A percentile compares a stretch with the other conserved stretches of the same genome.
Conservation (phyloP, 2,888 invertebrate genomes). For the Epirrhoe alternata region DNA sequence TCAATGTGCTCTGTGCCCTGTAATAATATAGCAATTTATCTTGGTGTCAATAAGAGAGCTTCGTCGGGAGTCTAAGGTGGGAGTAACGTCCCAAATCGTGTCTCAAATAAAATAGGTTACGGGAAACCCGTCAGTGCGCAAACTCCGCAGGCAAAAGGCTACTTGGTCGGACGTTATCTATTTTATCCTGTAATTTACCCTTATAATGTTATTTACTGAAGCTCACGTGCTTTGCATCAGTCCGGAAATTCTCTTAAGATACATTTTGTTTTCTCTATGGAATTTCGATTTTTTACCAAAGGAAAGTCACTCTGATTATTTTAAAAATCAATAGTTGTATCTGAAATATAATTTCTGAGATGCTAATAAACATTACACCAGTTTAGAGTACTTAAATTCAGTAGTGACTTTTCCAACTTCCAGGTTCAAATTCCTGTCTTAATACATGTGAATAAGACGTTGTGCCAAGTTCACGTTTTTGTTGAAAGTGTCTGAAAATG, state of each 20-base stretch:
- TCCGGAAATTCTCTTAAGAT: constrained; percentile 1
- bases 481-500: too few relatives aligned
- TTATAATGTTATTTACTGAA: constrained; percentile 41
- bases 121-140: constrained; percentile 58
- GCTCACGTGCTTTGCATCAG: constrained; percentile 35
- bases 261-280: background rate
- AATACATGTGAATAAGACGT: background rate
- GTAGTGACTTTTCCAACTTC: background rate
- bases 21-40: constrained; percentile 22
- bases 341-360: background rate
- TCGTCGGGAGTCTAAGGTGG: constrained; percentile 35
- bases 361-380: background rate
- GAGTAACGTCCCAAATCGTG: constrained; percentile 52
- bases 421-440: background rate
- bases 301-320: background rate
- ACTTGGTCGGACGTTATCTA: constrained; percentile 49
- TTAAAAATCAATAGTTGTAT: background rate
- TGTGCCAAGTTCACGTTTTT: background rate
- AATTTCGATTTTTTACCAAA: background rate
- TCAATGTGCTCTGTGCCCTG: background rate
- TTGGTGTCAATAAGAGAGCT: constrained; percentile 51
- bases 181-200: constrained; percentile 43
- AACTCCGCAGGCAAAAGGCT: constrained; percentile 59
- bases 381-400: background rate
- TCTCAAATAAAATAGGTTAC: constrained; percentile 62